Evolutionary conservation across 2,888 invertebrate species (phyloP).

Genomic region (Conus canariensis): DNA sequence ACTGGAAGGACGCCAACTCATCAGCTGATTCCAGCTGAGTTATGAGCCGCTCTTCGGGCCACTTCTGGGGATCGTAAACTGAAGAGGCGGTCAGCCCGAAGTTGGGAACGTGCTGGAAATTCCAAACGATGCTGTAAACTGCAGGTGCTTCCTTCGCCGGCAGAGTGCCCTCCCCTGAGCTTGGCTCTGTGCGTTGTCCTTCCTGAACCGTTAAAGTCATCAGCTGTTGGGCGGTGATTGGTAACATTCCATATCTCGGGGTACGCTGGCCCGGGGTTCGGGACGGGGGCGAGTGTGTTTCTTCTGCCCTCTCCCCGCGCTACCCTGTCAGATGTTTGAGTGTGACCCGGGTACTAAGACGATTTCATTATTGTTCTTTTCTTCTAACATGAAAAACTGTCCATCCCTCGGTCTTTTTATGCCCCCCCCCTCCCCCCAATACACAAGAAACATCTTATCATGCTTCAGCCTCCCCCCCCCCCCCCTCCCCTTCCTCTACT

Average conservation of each 20-base stretch:
- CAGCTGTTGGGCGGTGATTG: too few relatives aligned
- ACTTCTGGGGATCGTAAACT: neutral
- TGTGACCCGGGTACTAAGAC: too few relatives aligned
- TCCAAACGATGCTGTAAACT: neutral
- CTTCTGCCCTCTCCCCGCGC: neutral
- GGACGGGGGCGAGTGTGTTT: too few relatives aligned
- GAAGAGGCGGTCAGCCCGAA: constrained; percentile 1
- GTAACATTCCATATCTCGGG: too few relatives aligned
- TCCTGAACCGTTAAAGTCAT: neutral
- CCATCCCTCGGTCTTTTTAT: neutral
- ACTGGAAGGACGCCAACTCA: neutral
- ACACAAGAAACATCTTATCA: neutral
- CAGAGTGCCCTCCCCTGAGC: neutral
- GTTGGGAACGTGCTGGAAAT: neutral
- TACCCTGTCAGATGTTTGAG: too few relatives aligned
- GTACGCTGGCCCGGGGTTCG: too few relatives aligned
- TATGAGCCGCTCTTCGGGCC: neutral
- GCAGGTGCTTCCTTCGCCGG: neutral
- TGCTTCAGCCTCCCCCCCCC: too few relatives aligned
- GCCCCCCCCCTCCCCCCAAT: neutral
- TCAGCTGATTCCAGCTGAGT: constrained; percentile 14
- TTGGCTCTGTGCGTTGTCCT: neutral
- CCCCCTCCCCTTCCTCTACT: too few relatives aligned
- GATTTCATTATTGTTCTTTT: too few relatives aligned
- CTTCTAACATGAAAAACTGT: too few relatives aligned